Percentiles rank a stretch among this genome's conserved stretches.
Conservation (phyloP, 2,113 vertebrate species). For the Microtus oregoni region DNA sequence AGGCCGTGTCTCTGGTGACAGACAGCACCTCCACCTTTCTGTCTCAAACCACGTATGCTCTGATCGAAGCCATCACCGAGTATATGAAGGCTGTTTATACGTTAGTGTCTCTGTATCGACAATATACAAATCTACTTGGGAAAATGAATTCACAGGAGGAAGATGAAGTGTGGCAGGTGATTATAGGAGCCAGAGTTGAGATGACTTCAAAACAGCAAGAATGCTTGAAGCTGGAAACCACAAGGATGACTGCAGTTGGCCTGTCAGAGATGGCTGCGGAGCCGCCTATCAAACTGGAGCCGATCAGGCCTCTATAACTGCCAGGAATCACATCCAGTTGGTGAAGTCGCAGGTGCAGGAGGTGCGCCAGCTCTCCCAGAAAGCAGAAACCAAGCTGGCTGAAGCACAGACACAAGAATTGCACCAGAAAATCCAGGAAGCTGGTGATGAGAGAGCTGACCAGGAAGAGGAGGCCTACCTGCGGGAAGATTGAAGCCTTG, state of each 20-base stretch:
- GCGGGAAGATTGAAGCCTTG: constrained; percentile 87
- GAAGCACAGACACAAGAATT: constrained; percentile 93
- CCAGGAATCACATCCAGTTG: constrained; percentile 91
- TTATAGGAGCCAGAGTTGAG: constrained; percentile 91
- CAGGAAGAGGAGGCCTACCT: constrained; percentile 87
- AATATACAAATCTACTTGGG: constrained; percentile 86
- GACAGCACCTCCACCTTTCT: too few relatives aligned
- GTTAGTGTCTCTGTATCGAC: constrained; percentile 88
- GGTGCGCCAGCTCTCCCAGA: constrained; percentile 88
- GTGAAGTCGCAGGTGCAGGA: constrained; percentile 92
- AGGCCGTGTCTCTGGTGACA: too few relatives aligned
- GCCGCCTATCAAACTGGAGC: constrained; percentile 91
- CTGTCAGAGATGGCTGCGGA: constrained; percentile 91
- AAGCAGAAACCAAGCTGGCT: constrained; percentile 92
- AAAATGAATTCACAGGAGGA: constrained; percentile 89
- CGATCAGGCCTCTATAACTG: constrained; percentile 90
- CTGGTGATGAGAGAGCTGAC: constrained; percentile 74
- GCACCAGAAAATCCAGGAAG: constrained; percentile 73
- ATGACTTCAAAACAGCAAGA: constrained; percentile 87
- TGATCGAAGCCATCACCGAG: too few relatives aligned
- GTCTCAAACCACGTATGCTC: too few relatives aligned
- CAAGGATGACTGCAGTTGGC: constrained; percentile 87
- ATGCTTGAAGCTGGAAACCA: constrained; percentile 87
- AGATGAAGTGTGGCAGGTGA: constrained; percentile 90
- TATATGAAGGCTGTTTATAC: constrained; percentile 87